phyloP scores from a whole-genome alignment of 1,140 invertebrate species.

The Daktulosphaira vitifoliae region DNA sequence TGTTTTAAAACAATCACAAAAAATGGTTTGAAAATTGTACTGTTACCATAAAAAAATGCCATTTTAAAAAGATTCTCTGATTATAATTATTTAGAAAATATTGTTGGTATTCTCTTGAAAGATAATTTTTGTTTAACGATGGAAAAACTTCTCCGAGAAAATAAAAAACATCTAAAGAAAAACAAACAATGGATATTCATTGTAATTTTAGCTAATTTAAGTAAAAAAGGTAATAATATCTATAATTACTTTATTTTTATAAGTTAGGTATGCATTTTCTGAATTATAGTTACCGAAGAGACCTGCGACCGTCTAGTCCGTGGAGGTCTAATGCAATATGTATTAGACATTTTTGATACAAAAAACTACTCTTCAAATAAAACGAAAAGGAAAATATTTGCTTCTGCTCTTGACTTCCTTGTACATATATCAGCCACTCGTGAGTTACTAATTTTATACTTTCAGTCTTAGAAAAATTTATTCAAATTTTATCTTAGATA shows the following conservation, averaged over 20 bases:
- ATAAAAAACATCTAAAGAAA: slow-evolving; percentile 1
- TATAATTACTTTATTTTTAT: too few species aligned
- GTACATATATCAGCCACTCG: slow-evolving; percentile 11
- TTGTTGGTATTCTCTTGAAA: slow-evolving; percentile 1
- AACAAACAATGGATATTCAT: slow-evolving; percentile 15
- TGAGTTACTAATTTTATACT: too few species aligned
- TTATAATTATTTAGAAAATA: not conserved
- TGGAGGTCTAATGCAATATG: slow-evolving; percentile 16
- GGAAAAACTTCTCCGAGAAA: slow-evolving; percentile 18
- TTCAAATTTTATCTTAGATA: slow-evolving; percentile 44
- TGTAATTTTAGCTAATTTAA: slow-evolving; percentile 1
- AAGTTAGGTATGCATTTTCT: too few species aligned
- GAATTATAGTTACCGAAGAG: slow-evolving; percentile 3
- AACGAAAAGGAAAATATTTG: not conserved
- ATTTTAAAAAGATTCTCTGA: too few species aligned
- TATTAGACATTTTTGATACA: slow-evolving; percentile 1
- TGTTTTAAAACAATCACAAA: slow-evolving; percentile 29
- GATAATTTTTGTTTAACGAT: slow-evolving; percentile 2
- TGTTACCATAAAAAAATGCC: too few species aligned
- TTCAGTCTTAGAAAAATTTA: too few species aligned
- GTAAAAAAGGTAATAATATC: not conserved
- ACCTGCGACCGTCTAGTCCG: slow-evolving; percentile 3
- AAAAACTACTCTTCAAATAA: not conserved
- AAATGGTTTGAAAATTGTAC: not conserved
- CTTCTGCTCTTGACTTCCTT: not conserved